Base-by-base conservation (phyloP, 1,140 invertebrate genomes). In the Dermatophagoides farinae region DNA sequence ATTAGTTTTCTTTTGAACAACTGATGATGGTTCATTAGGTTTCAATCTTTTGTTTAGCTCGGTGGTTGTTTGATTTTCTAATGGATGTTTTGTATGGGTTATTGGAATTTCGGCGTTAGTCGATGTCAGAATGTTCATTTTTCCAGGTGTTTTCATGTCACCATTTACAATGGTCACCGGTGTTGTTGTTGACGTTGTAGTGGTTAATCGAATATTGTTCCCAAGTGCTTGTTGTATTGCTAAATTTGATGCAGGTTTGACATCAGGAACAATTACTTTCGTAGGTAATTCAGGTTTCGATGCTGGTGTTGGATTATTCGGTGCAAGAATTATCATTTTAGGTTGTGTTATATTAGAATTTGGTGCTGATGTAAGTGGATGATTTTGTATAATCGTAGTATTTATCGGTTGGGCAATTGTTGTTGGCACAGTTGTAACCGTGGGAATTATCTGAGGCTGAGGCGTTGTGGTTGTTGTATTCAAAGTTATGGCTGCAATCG, bases 401-500 rank as follows among this genome's bases (percentile, higher is more conserved):
- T n/a, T 55, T 55, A 23, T 12, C n/a, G 16, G n/a, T 38, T 54
- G 37, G 16, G 46, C 46, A 20, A 23, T 8, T 4, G 46, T 4
- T 31, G 31, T 25, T 2, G 18, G 14, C 31, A 37, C 31, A 37
- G 22, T 22, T 57, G 53, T 14, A 31, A 8, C 31, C 20, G 20
- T 14, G 14, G 53, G 57, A 20, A n/a, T 14, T 54, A 60, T 49
- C 37, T 43, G 44, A 37, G 31, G 12, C 20, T 22, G 31, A 22
- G 41, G 11, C 25, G 20, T 16, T 9, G 44, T 18, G 47, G 57
- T 16, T 44, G 60, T 44, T 38, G 20, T 53, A 20, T 46, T n/a
- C 31, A 58, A 16, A 61, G 62, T 37, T 50, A 54, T 37, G 52
- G 63, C 11, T 61, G 55, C 46, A 40, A 41, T 44, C 44, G 59